A percentile compares a stretch with the other conserved stretches of the same genome.
These are phyloP conservation scores for Chloropsis cyanopogon DNA, from an alignment of 2,113 vertebrate species.

Conservation along the genomic window DNA sequence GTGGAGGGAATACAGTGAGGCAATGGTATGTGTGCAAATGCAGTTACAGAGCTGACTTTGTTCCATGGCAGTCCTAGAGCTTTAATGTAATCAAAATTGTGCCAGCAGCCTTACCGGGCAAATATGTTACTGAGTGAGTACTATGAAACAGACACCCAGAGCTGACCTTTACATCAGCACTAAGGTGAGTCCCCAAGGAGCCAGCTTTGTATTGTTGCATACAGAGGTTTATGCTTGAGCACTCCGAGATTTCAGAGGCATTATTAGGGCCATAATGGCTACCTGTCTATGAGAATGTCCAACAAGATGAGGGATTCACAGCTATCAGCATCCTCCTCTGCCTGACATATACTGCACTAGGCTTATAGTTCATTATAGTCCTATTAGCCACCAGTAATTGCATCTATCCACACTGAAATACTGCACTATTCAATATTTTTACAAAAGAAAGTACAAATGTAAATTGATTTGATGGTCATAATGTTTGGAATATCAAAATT, in stretches of 20 bases:
- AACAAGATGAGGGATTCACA: rapidly evolving
- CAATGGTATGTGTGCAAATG: slow-evolving; percentile 29
- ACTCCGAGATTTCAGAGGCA: not conserved
- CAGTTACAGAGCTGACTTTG: slow-evolving; percentile 33
- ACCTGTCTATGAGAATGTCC: not conserved
- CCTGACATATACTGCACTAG: not conserved
- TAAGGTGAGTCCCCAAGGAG: not conserved
- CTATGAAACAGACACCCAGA: not conserved
- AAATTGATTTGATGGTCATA: not conserved
- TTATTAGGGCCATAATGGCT: not conserved
- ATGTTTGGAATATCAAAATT: not conserved
- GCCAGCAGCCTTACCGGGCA: not conserved
- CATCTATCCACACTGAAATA: not conserved
- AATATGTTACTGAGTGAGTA: not conserved
- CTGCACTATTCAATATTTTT: not conserved
- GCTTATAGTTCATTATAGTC: not conserved
- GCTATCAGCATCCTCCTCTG: not conserved
- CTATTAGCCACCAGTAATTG: not conserved
- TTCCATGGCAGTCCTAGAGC: not conserved
- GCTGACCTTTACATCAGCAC: not conserved
- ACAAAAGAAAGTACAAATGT: not conserved
- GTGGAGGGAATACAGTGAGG: not conserved
- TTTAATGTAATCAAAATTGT: not conserved
- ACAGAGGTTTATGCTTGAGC: not conserved
- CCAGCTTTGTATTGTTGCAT: not conserved